Evolutionary conservation across 1,140 invertebrate species (phyloP).

Genomic region (Amyelois transitella): DNA sequence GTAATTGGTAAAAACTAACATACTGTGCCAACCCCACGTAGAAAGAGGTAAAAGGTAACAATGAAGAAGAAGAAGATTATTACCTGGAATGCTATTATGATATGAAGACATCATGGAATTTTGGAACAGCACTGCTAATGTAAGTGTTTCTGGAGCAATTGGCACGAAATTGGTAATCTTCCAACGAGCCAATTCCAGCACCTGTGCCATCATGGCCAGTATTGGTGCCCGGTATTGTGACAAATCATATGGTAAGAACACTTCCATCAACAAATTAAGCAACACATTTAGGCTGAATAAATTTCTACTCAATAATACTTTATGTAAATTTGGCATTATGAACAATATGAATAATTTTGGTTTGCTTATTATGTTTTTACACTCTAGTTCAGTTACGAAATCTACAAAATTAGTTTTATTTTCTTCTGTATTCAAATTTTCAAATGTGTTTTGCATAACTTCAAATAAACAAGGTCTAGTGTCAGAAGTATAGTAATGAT

Average conservation of each 20-base stretch:
- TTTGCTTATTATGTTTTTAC: constrained; percentile 28
- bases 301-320: constrained; percentile 37
- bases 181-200: constrained; percentile 46
- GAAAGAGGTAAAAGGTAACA: no score
- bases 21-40: no score
- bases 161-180: constrained; percentile 42
- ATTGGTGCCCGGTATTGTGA: constrained; percentile 49
- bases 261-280: constrained; percentile 33
- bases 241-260: constrained; percentile 37
- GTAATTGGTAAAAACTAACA: no score
- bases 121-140: constrained; percentile 38
- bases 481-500: constrained; percentile 49
- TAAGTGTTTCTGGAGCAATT: constrained; percentile 29
- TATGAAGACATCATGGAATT: constrained; percentile 36
- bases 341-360: constrained; percentile 46
- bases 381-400: constrained; percentile 42
- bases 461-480: constrained; percentile 43
- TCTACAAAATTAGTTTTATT: constrained; percentile 40
- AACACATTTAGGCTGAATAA: constrained; percentile 35
- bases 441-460: constrained; percentile 31
- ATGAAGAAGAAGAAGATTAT: background rate
- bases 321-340: constrained; percentile 56
- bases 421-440: constrained; percentile 27
- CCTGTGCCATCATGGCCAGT: constrained; percentile 53
- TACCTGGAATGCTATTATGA: constrained; percentile 40